These are phyloP conservation scores for Apeltes quadracus DNA, from an alignment of 2,113 vertebrate genomes.

Conservation along the genomic window DNA sequence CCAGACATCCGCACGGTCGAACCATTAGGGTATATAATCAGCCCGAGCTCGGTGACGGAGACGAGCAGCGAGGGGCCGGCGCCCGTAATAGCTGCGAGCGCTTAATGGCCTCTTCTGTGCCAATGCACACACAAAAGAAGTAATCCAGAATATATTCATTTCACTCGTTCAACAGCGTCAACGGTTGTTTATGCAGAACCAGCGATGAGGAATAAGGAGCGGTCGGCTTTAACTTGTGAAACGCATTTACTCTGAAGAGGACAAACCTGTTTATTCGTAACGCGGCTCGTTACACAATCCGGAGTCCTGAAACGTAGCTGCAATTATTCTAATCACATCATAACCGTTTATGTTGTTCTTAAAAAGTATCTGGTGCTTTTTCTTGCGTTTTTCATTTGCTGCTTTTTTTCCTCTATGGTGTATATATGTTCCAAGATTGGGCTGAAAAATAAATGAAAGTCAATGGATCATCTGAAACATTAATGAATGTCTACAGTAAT, in stretches of 20 bases:
- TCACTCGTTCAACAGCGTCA: not conserved
- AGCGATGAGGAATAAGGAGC: not conserved
- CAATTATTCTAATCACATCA: not conserved
- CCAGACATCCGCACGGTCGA: conserved; percentile 39
- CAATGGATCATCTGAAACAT: not conserved
- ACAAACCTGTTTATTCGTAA: not conserved
- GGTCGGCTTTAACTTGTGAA: not conserved
- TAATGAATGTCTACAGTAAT: not conserved
- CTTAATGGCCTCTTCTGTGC: conserved; percentile 35
- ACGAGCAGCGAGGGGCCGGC: conserved; percentile 10
- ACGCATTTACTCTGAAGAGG: not conserved
- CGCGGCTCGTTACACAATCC: not conserved
- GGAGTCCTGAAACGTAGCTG: not conserved
- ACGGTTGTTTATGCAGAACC: not conserved
- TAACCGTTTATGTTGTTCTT: not conserved
- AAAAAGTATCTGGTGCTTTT: not conserved
- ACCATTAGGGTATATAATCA: conserved; percentile 65
- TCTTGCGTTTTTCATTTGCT: not conserved
- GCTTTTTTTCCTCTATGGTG: not conserved
- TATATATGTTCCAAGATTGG: not conserved
- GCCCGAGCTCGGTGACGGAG: conserved; percentile 19
- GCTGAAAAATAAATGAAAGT: not conserved
- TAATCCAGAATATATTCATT: not conserved
- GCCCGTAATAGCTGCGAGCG: conserved; percentile 27
- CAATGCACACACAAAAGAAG: not conserved